phyloP scores from a whole-genome alignment of 1,140 invertebrate species.

The Apocrypta bakeri region DNA sequence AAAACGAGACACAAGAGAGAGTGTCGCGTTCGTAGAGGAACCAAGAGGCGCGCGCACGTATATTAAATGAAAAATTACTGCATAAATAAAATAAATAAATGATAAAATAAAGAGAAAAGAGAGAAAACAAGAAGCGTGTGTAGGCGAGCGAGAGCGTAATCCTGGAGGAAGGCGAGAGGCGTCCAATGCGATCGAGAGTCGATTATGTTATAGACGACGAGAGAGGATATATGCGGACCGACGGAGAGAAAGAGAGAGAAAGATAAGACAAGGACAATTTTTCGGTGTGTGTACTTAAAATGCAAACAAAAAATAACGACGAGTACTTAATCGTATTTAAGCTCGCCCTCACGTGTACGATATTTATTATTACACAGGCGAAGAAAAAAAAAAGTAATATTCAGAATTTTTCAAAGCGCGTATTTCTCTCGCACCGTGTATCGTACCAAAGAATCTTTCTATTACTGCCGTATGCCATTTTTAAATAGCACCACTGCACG shows the following conservation, averaged over 20 bases:
- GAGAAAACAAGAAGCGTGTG: neutral
- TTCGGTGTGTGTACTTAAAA: slow-evolving; percentile 37
- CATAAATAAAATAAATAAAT: slow-evolving; percentile 18
- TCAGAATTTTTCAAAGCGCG: slow-evolving; percentile 29
- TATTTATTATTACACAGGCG: slow-evolving; percentile 26
- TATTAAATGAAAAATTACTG: slow-evolving; percentile 5
- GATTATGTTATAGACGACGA: neutral
- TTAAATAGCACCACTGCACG: slow-evolving; percentile 28
- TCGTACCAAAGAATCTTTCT: slow-evolving; percentile 39
- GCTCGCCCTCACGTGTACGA: slow-evolving; percentile 34
- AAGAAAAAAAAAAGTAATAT: slow-evolving; percentile 10
- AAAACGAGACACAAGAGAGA: slow-evolving; percentile 18
- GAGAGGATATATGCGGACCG: neutral
- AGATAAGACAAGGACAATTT: slow-evolving; percentile 1
- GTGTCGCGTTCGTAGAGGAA: slow-evolving; percentile 27
- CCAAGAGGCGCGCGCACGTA: slow-evolving; percentile 31
- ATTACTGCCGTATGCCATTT: slow-evolving; percentile 39
- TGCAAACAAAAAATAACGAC: neutral
- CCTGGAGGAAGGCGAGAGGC: slow-evolving; percentile 34
- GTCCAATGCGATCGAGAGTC: slow-evolving; percentile 28
- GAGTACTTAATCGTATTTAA: slow-evolving; percentile 37
- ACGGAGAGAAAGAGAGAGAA: slow-evolving; percentile 4
- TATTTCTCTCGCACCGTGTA: slow-evolving; percentile 43
- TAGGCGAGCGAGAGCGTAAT: neutral
- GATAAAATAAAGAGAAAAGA: slow-evolving; percentile 14